Evolutionary conservation across 2,797 vertebrate genomes (phyloP).

Genomic region (Enteromius treurensis): DNA sequence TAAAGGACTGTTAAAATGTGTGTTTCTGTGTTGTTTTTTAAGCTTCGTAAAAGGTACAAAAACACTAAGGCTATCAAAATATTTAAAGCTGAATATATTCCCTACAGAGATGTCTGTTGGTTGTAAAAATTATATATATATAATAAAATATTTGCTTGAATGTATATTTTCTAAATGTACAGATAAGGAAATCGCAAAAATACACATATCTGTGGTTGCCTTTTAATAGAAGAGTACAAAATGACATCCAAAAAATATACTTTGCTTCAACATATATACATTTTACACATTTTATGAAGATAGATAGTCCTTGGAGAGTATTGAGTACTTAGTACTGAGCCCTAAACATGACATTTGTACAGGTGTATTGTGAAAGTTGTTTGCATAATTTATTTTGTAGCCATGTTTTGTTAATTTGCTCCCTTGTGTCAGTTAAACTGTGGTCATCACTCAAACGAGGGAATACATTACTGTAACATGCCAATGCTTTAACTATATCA

Average conservation of each 20-base stretch:
- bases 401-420: not conserved
- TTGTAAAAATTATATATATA: not conserved
- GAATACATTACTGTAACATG: not conserved
- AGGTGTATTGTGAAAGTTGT: not conserved
- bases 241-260: conserved; percentile 73
- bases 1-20: not conserved
- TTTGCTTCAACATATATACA: conserved; percentile 58
- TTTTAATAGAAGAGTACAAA: conserved; percentile 74
- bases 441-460: not conserved
- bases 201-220: conserved; percentile 53
- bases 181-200: not conserved
- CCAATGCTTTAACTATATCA: not conserved
- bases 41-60: not conserved
- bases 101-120: not conserved
- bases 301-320: no score
- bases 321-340: not conserved
- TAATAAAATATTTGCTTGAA: not conserved
- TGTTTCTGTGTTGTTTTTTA: not conserved
- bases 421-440: not conserved
- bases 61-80: not conserved
- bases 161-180: not conserved
- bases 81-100: not conserved
- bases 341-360: not conserved
- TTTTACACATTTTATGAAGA: conserved; percentile 56
- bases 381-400: not conserved